phyloP scores from a whole-genome alignment of 2,888 invertebrate species.

The Kuschelorhynchus macadamiae region DNA sequence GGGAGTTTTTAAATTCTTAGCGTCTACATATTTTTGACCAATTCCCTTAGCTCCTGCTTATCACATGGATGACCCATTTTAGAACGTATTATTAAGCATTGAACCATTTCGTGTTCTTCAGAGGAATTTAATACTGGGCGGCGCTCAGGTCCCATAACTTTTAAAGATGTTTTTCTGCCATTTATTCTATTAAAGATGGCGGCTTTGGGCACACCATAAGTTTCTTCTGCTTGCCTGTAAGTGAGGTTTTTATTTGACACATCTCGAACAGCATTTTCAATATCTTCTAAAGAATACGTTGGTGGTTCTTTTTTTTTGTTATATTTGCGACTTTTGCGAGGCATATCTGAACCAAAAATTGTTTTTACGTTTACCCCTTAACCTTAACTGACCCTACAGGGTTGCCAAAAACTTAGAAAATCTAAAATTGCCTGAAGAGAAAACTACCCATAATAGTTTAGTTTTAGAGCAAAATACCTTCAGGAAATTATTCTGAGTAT shows the following conservation, averaged over 20 bases:
- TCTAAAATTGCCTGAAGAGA: too few relatives aligned
- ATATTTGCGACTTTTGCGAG: too few relatives aligned
- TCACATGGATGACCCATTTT: constrained; percentile 55
- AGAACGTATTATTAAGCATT: constrained; percentile 52
- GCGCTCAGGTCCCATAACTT: constrained; percentile 26
- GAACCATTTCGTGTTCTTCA: constrained; percentile 43
- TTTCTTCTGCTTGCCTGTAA: constrained; percentile 36
- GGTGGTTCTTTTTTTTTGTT: constrained; percentile 18
- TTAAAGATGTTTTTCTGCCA: constrained; percentile 38
- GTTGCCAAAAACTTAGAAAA: too few relatives aligned
- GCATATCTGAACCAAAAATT: too few relatives aligned
- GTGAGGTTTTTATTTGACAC: constrained; percentile 45
- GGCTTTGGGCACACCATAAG: constrained; percentile 39
- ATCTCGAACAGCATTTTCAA: constrained; percentile 43
- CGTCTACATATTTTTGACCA: constrained; percentile 40
- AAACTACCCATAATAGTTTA: too few relatives aligned
- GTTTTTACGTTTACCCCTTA: too few relatives aligned
- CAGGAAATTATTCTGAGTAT: too few relatives aligned
- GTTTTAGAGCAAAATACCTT: too few relatives aligned
- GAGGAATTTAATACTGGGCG: not conserved
- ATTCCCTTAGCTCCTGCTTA: constrained; percentile 50
- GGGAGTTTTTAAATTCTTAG: constrained; percentile 40
- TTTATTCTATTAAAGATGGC: constrained; percentile 49
- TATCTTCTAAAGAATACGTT: constrained; percentile 35
- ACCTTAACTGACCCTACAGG: too few relatives aligned